phyloP scores from a whole-genome alignment of 1,140 invertebrate species.

The Bombus superbus region DNA sequence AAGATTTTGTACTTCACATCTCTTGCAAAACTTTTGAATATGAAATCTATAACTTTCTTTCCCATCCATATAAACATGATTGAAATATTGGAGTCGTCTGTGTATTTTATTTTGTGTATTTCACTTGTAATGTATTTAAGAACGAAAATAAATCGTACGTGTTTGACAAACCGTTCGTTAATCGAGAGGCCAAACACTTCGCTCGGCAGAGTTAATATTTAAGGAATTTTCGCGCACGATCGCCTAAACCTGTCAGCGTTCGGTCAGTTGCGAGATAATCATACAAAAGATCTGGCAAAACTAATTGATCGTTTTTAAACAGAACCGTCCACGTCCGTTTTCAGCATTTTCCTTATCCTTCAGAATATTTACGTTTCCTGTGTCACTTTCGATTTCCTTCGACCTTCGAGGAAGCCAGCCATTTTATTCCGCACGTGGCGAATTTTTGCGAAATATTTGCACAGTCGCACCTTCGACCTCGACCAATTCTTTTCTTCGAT shows the following conservation, averaged over 20 bases:
- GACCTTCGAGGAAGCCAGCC: neutral
- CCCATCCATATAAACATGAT: no score
- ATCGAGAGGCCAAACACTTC: neutral
- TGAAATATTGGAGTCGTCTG: no score
- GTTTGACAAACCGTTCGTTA: neutral
- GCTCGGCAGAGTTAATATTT: neutral
- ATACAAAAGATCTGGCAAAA: neutral
- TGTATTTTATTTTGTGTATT: neutral
- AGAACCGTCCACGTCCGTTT: no score
- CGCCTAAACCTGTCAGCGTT: neutral
- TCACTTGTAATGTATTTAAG: neutral
- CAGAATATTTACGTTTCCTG: neutral
- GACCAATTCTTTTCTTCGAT: neutral
- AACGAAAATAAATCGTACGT: neutral
- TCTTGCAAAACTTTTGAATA: no score
- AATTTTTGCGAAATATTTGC: conserved; percentile 24
- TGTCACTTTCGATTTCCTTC: conserved; percentile 9
- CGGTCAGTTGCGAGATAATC: neutral
- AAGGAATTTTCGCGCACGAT: neutral
- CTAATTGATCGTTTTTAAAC: neutral
- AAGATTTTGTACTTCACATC: no score
- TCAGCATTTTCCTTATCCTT: neutral
- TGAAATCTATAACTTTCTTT: no score
- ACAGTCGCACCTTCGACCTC: neutral
- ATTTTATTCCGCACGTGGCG: neutral